Base-by-base conservation (phyloP, 2,888 invertebrate genomes). In the Hydropsyche betteni region DNA sequence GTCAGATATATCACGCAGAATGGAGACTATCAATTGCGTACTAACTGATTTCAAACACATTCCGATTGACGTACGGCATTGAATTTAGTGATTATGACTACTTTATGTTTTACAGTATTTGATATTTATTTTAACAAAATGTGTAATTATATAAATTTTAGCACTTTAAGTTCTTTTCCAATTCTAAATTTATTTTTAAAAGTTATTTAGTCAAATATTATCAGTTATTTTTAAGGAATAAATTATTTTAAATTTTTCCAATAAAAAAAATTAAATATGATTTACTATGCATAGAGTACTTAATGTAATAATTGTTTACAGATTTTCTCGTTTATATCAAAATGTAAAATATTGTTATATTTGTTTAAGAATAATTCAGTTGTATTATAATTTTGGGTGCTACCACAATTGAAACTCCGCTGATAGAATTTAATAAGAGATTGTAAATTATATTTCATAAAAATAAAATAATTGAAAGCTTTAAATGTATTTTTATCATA, bases 1-100 rank as follows among this genome's bases (percentile, higher is more conserved):
- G 99, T 99, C 5, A 89, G 99, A n/a, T 99, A 99, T 84, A 99
- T 99, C 80, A 99, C 99, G 55, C 98, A 99, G 84, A 99, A 99
- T 84, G 99, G 99, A 72, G 99, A 99, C 85, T 99, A 99, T 84
- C 98, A 99, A 84, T 87, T 99, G 80, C 91, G 99, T 85, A 99
- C 97, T 80, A 96, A 95, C 86, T 96, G 88, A 88, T 58, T 16
- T 51, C 34, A 12, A 33, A 16, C 68, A 73, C 76, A 76, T 77
- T 78, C 77, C 75, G 58, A 73, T 14, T 55, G 16, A 14, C 14
- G 6, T 55, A 55, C 1, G 44, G 2, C 10, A 4, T 44, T 44
- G 44, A 44, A 44, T 44, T 44, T 44, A 44, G 44, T 44, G 10
- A 44, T 10, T 6, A 44, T 10, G 10, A 44, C 44, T 44, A 10